These are phyloP conservation scores for Chrysolina haemoptera DNA, from an alignment of 2,888 invertebrate species.

Conservation along the genomic window DNA sequence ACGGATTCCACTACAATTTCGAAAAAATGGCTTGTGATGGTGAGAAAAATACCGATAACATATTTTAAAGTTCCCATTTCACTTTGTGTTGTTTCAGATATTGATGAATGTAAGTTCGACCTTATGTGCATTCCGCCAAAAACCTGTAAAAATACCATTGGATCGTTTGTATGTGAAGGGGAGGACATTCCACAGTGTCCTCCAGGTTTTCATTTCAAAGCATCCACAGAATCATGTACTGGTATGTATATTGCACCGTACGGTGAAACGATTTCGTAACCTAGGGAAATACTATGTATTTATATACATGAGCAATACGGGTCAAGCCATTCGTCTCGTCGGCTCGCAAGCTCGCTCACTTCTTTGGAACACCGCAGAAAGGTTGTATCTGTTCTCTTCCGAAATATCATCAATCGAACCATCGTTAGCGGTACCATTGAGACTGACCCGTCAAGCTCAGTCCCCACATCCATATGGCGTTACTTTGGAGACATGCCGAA, in stretches of 20 bases:
- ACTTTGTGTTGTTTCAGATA: constrained; percentile 58
- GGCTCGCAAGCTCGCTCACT: too few species aligned
- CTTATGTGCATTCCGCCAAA: constrained; percentile 64
- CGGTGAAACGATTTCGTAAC: too few species aligned
- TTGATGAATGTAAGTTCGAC: constrained; percentile 66
- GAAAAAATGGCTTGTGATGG: constrained; percentile 73
- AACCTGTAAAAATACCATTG: constrained; percentile 66
- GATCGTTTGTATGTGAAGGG: constrained; percentile 66
- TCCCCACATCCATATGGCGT: too few species aligned
- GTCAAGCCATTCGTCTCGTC: too few species aligned
- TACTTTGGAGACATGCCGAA: too few species aligned
- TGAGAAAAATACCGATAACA: constrained; percentile 45
- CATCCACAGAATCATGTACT: constrained; percentile 63
- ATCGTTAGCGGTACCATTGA: too few species aligned
- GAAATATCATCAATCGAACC: too few species aligned
- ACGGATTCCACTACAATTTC: constrained; percentile 74
- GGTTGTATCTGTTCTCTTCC: too few species aligned
- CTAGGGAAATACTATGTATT: too few species aligned
- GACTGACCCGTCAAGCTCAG: too few species aligned
- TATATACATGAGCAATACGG: too few species aligned
- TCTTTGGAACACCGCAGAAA: too few species aligned
- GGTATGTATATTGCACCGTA: constrained; percentile 54
- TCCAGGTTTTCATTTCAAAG: constrained; percentile 66
- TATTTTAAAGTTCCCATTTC: not conserved
- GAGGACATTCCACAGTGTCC: constrained; percentile 63